Evolutionary conservation across 2,113 vertebrate species (phyloP).

Genomic region (Mus pahari): DNA sequence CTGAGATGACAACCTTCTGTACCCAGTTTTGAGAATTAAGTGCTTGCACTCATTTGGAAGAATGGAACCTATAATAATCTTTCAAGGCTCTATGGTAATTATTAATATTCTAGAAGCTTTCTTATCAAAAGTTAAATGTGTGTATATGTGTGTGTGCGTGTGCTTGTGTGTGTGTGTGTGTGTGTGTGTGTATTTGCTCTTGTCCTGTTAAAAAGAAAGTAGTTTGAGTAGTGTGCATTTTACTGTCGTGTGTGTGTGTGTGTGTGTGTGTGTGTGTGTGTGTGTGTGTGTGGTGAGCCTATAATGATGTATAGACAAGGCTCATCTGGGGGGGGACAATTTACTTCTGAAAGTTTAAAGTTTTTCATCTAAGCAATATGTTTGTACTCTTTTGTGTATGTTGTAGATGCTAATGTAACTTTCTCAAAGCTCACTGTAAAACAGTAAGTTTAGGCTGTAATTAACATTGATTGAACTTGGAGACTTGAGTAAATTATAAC

Average conservation of each 20-base stretch:
- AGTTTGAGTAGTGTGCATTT: too few species aligned
- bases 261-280: not conserved
- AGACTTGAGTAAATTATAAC: not conserved
- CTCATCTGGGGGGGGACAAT: not conserved
- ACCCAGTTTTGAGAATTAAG: not conserved
- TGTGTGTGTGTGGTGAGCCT: not conserved
- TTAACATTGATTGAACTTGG: constrained; percentile 48
- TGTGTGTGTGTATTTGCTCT: not conserved
- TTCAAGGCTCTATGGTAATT: not conserved
- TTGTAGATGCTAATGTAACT: not conserved
- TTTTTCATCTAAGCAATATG: not conserved
- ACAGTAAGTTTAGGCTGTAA: not conserved
- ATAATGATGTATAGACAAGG: not conserved
- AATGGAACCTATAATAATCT: too few species aligned
- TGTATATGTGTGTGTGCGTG: not conserved
- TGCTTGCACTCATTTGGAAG: not conserved
- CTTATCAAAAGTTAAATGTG: not conserved
- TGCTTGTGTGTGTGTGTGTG: not conserved
- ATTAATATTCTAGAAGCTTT: not conserved
- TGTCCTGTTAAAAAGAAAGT: too few species aligned
- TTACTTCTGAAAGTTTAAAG: not conserved
- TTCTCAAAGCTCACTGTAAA: constrained; percentile 30
- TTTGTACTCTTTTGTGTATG: not conserved
- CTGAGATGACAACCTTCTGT: not conserved
- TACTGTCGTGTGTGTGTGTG: not conserved